Base-by-base conservation (phyloP, 2,888 invertebrate genomes). In the Sesia bembeciformis region DNA sequence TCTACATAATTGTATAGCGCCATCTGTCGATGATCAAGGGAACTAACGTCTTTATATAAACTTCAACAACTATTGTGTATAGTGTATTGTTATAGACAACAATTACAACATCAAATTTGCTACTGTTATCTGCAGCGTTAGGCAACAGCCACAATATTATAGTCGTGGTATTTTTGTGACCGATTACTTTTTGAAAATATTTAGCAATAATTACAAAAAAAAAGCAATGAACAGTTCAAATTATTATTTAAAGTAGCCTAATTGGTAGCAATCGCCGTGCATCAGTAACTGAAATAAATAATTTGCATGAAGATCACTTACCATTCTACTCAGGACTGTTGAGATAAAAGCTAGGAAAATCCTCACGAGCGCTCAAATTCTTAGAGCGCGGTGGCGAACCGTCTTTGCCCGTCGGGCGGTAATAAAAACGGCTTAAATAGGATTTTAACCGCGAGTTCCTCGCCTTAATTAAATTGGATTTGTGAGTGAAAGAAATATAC, bases 401-500 rank as follows among this genome's bases (percentile, higher is more conserved):
- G 82, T 85, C 88, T 86, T 84, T 82, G 83, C 87, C 81, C 85
- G 84, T 72, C 86, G 82, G 84, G 82, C 79, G 85, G 88, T 87
- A 88, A 87, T 89, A 88, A 88, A 89, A 89, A 88, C 85, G 85
- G 87, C 88, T 89, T 84, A 88, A 85, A 88, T 83, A 85, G 87
- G 89, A 88, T 88, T 88, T 87, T 84, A 86, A 87, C 89, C 87
- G 81, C 88, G 84, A 84, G 84, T 84, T 86, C 81, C 83, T 78
- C 81, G 86, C 86, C 84, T 88, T 89, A 89, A 89, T 89, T 89
- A 89, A 88, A 89, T 88, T 88, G 86, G 87, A 89, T 89, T 86
- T 87, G 86, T 80, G 81, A 83, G 76, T 81, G 81, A 86, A 88
- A 84, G 87, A 86, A 86, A 86, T 87, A 81, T 86, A 85, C 82